Base-by-base conservation (phyloP, 2,797 vertebrate genomes). In the Thamnophis elegans region DNA sequence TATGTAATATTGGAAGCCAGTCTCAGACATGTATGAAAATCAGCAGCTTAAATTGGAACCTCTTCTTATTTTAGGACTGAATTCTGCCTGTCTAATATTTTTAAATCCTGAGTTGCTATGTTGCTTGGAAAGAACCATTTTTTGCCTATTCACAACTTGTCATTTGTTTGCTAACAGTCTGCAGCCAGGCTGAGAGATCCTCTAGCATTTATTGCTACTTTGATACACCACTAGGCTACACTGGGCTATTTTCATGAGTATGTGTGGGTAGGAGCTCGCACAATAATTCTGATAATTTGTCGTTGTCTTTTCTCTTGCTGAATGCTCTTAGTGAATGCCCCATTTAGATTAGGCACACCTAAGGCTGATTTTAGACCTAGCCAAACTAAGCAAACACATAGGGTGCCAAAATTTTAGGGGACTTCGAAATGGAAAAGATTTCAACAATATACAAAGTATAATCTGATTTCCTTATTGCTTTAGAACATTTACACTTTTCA, bases 161-260 rank as follows among this genome's bases (percentile, higher is more conserved):
- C 8, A 58, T 32, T 90, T 5, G 0, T 1, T 10, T 54, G 58
- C 60, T 36, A 59, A 55, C 9, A 88, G 56, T 58, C 94, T 56
- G 25, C 58, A 42, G 60, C 4, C 16, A 88, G 2, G 86, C 54
- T 62, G 6, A 54, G 47, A 14, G 28, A 51, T 18, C 8, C 3
- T 7, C 53, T 62, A 89, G 12, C 87, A 28, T 73, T 94, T n/a
- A 4, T 60, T 16, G 5, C 73, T 89, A 47, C 1, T 93, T 78
- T 92, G 60, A 85, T 89, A 91, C 0, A 0, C 1, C 25, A 28
- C 56, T 0, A 0, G 68, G 9, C 14, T 0, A 0, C 59, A 93
- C 36, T 78, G 62, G 96, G 92, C 78, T 95, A 95, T 94, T 97
- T 97, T 96, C 96, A 93, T 95, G 93, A 85, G 87, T 91, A 93